Conservation (phyloP, 2,113 vertebrate genomes). For the Chinchilla lanigera region DNA sequence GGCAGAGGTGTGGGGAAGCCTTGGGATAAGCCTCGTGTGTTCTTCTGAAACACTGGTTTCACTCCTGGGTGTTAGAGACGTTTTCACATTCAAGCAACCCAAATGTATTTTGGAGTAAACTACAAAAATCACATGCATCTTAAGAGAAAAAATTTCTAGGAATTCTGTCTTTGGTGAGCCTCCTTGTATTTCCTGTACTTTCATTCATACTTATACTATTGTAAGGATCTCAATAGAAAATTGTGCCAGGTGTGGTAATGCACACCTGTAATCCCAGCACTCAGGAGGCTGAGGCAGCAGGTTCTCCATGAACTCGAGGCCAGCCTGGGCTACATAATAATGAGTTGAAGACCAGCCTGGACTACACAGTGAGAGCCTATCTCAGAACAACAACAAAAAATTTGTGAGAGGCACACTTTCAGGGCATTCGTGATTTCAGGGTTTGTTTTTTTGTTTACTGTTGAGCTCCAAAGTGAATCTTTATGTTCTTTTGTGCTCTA, state of each 20-base stretch:
- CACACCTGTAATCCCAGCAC: too few relatives aligned
- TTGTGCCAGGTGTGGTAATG: neutral
- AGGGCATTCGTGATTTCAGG: neutral
- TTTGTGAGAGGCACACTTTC: neutral
- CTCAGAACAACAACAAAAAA: neutral
- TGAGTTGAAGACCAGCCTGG: too few relatives aligned
- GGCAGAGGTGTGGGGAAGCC: neutral
- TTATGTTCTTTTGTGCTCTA: neutral
- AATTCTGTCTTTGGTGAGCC: neutral
- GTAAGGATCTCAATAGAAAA: neutral
- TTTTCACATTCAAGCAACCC: neutral
- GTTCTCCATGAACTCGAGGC: too few relatives aligned
- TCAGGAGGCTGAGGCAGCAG: too few relatives aligned
- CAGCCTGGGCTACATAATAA: too few relatives aligned
- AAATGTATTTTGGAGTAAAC: slow-evolving; percentile 26
- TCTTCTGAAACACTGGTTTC: neutral
- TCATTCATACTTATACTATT: neutral
- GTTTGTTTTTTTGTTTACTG: neutral
- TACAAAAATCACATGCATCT: slow-evolving; percentile 28
- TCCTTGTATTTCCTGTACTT: neutral
- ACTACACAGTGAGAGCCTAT: neutral
- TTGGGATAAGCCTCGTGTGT: neutral
- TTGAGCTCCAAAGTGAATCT: neutral
- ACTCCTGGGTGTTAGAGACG: neutral
- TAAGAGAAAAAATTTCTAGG: neutral